Percentiles rank a stretch among this genome's conserved stretches.
Evolutionary conservation across 2,797 vertebrate species (phyloP).

Genomic region (Galago senegalensis): DNA sequence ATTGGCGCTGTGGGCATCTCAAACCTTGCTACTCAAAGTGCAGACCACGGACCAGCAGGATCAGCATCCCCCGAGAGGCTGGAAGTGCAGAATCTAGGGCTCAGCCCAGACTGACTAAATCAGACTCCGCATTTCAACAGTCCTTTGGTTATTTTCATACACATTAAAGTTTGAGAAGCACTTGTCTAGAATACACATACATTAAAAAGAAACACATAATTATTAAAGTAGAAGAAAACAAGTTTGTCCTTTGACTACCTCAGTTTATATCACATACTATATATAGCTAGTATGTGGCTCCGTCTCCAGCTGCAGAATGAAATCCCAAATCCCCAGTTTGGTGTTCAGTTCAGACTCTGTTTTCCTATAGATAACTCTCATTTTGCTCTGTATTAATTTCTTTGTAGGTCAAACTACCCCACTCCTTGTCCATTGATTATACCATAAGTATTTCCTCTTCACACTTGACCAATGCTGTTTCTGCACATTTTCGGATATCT

Average conservation of each 20-base stretch:
- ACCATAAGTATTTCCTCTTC: neutral
- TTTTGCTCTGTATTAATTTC: neutral
- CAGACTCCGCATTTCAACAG: neutral
- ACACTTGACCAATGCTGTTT: fast-evolving
- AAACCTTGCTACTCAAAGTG: neutral
- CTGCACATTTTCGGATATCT: neutral
- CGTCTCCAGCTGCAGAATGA: neutral
- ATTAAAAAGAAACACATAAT: neutral
- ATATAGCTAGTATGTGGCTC: neutral
- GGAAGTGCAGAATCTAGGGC: too few relatives aligned
- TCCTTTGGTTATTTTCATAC: neutral
- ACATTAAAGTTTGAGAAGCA: neutral
- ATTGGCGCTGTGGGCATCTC: neutral
- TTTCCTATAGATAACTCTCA: neutral
- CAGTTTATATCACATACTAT: too few relatives aligned
- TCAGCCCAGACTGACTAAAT: neutral
- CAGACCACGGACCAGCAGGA: neutral
- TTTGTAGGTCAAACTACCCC: too few relatives aligned
- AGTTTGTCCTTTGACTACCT: neutral
- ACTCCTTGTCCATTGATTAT: neutral
- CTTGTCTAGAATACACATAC: neutral
- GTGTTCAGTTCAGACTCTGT: neutral
- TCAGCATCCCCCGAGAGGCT: neutral
- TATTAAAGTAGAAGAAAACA: neutral
- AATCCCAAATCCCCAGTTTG: neutral